A percentile compares a stretch with the other conserved stretches of the same genome.
These are phyloP conservation scores for Ectobius pallidus DNA, from an alignment of 2,888 invertebrate genomes.

Conservation along the genomic window DNA sequence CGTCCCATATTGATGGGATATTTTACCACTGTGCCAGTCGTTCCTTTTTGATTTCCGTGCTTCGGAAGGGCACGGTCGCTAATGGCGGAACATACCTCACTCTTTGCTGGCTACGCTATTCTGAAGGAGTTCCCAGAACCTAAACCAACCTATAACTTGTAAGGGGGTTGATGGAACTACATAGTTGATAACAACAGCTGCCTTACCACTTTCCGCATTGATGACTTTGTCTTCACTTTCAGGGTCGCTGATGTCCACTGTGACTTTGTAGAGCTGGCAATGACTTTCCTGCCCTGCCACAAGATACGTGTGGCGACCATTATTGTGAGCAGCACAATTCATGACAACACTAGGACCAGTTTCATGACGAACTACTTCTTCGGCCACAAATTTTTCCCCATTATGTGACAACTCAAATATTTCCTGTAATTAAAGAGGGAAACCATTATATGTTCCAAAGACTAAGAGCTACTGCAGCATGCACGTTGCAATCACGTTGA, in stretches of 20 bases:
- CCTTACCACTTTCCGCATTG: background rate
- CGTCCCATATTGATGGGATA: no score
- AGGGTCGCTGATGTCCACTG: conserved; percentile 53
- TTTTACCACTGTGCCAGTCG: no score
- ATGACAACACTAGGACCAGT: conserved; percentile 90
- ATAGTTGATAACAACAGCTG: no score
- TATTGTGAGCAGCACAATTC: conserved; percentile 81
- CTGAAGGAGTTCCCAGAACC: no score
- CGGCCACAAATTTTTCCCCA: conserved; percentile 81
- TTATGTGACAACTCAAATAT: conserved; percentile 90
- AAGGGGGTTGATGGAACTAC: no score
- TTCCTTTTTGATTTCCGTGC: no score
- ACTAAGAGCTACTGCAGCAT: no score
- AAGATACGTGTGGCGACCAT: conserved; percentile 76
- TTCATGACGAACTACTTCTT: conserved; percentile 88
- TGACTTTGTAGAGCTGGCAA: conserved; percentile 82
- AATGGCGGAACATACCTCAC: no score
- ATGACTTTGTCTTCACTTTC: conserved; percentile 5
- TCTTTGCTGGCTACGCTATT: no score
- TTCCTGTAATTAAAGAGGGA: conserved; percentile 67
- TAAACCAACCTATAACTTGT: no score
- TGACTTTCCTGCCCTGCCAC: conserved; percentile 93
- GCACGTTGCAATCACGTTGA: conserved; percentile 50
- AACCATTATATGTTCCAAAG: no score
- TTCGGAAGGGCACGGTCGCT: no score